A percentile compares a stretch with the other conserved stretches of the same genome.
phyloP scores from a whole-genome alignment of 2,888 invertebrate species.

The Oconnorella tubifera region DNA sequence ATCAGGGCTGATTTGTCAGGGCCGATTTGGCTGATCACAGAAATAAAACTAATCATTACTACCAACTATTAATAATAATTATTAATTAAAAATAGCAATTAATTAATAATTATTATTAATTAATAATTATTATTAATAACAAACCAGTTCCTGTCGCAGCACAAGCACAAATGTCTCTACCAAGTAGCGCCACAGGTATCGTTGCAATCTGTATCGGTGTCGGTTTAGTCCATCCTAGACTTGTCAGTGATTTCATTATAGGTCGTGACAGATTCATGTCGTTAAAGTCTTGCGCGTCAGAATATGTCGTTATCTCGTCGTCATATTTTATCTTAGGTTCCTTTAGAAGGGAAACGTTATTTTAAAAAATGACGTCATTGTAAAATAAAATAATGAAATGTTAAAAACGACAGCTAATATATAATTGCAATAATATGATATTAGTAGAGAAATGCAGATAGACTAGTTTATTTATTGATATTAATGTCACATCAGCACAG shows the following conservation, averaged over 20 bases:
- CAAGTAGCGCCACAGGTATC: slow-evolving; percentile 86
- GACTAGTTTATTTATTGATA: no score
- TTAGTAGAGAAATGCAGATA: no score
- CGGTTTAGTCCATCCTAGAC: slow-evolving; percentile 84
- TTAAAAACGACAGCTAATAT: slow-evolving; percentile 7
- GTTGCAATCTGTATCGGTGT: slow-evolving; percentile 95
- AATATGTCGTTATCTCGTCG: slow-evolving; percentile 46
- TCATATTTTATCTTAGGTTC: slow-evolving; percentile 47
- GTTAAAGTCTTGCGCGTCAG: slow-evolving; percentile 45
- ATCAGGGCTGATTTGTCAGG: no score
- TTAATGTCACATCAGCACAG: no score
- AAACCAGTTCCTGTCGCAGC: slow-evolving; percentile 82
- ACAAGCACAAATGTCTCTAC: slow-evolving; percentile 95
- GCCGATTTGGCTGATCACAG: no score
- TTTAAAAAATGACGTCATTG: neutral
- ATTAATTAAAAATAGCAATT: no score
- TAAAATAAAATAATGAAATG: slow-evolving; percentile 5
- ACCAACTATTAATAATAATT: no score
- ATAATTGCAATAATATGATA: neutral
- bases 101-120: no score
- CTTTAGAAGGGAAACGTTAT: neutral
- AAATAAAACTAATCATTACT: no score
- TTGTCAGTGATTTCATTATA: slow-evolving; percentile 80
- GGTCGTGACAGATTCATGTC: slow-evolving; percentile 96
- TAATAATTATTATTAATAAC: neutral